These are phyloP conservation scores for Enchytraeus crypticus DNA, from an alignment of 2,888 invertebrate species.

Conservation along the genomic window DNA sequence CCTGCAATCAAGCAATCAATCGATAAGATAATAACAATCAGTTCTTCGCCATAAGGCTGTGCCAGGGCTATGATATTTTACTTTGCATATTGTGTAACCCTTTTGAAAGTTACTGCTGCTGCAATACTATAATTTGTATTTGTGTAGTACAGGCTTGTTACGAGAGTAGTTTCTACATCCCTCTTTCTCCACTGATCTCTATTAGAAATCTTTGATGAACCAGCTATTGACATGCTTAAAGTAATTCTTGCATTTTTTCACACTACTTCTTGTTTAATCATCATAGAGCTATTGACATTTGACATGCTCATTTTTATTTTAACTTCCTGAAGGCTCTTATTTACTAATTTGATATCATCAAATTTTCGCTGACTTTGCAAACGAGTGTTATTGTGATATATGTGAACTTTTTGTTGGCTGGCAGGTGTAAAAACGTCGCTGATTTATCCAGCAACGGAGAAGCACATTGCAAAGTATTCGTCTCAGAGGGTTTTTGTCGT, in stretches of 20 bases:
- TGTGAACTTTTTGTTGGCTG: too few species aligned
- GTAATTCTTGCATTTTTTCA: background rate
- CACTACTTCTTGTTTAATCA: background rate
- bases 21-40: too few species aligned
- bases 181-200: too few species aligned
- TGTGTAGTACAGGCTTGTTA: background rate
- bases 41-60: too few species aligned
- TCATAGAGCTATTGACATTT: background rate
- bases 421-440: conserved; percentile 71
- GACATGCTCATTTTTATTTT: background rate
- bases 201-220: too few species aligned
- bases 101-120: too few species aligned
- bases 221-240: background rate
- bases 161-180: background rate
- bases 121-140: too few species aligned
- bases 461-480: conserved; percentile 79
- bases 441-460: conserved; percentile 84
- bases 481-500: conserved; percentile 66
- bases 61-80: too few species aligned
- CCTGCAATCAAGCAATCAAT: too few species aligned
- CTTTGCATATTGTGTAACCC: too few species aligned
- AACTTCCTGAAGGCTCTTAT: background rate
- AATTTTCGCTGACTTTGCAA: background rate
- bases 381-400: too few species aligned
- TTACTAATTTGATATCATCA: background rate